Evolutionary conservation across 2,888 invertebrate genomes (phyloP).

Genomic region (Eurytoma adleriae): DNA sequence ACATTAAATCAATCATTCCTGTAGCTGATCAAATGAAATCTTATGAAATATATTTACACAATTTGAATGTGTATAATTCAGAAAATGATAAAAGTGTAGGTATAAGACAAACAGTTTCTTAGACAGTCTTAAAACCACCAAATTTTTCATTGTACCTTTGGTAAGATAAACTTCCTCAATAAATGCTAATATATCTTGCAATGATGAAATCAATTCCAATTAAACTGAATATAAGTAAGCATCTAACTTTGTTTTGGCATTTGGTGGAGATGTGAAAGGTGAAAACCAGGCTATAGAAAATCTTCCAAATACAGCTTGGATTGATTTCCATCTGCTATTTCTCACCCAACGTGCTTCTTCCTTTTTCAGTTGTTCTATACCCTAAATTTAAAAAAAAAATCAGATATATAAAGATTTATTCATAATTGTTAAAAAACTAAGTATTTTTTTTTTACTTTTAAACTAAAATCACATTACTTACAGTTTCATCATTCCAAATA

Average conservation of each 20-base stretch:
- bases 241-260: constrained; percentile 86
- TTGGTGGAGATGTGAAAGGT: constrained; percentile 91
- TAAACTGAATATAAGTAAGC: constrained; percentile 91
- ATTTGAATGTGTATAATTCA: too few relatives aligned
- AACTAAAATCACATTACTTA: constrained; percentile 71
- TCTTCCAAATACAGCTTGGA: constrained; percentile 97
- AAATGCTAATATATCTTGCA: constrained; percentile 7
- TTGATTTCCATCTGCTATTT: constrained; percentile 95
- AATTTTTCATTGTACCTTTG: neutral
- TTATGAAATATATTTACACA: too few relatives aligned
- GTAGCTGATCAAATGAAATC: neutral
- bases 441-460: too few relatives aligned
- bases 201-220: constrained; percentile 60
- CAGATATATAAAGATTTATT: too few relatives aligned
- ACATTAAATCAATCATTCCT: constrained; percentile 6
- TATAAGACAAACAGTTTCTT: neutral
- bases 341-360: constrained; percentile 96
- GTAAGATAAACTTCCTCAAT: neutral
- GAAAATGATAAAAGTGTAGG: too few relatives aligned
- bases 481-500: constrained; percentile 99
- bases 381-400: constrained; percentile 78
- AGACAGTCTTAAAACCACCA: constrained; percentile 24
- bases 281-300: constrained; percentile 97
- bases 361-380: constrained; percentile 97
- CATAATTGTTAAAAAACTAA: too few relatives aligned